Conservation (phyloP, 2,888 invertebrate species). For the Acronicta leporina region DNA sequence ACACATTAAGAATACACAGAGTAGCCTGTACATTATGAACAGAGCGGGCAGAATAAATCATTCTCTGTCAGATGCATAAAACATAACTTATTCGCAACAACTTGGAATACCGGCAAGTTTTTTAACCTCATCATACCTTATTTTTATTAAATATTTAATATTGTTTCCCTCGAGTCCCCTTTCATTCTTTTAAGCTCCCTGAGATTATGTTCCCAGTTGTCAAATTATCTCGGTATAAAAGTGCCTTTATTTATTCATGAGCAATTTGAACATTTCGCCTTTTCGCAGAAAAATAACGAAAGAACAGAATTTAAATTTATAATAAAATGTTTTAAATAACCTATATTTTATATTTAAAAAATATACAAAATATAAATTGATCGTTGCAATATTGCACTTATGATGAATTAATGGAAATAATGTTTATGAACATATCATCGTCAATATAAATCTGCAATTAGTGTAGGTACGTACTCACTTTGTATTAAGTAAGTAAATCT, state of each 20-base stretch:
- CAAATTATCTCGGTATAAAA: conserved; percentile 46
- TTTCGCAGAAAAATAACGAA: conserved; percentile 32
- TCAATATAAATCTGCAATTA: too few relatives aligned
- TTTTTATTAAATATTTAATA: conserved; percentile 40
- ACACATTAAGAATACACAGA: not conserved
- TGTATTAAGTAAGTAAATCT: too few relatives aligned
- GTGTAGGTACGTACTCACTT: too few relatives aligned
- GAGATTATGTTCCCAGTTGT: conserved; percentile 35
- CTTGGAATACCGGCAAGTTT: conserved; percentile 23
- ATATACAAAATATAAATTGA: too few relatives aligned
- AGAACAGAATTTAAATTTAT: conserved; percentile 22
- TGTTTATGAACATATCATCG: too few relatives aligned
- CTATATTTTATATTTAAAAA: too few relatives aligned
- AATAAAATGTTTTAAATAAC: too few relatives aligned
- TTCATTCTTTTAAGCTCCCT: conserved; percentile 24
- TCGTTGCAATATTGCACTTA: too few relatives aligned
- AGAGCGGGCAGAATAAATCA: conserved; percentile 16
- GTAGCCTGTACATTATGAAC: conserved; percentile 16
- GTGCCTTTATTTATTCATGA: conserved; percentile 53
- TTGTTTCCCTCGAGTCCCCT: conserved; percentile 3
- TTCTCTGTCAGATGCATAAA: conserved; percentile 24
- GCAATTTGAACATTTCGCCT: conserved; percentile 41
- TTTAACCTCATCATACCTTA: conserved; percentile 16
- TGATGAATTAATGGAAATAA: too few relatives aligned
- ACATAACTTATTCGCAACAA: conserved; percentile 36